phyloP scores from a whole-genome alignment of 1,140 invertebrate species.

The Panagrolaimus sp. region DNA sequence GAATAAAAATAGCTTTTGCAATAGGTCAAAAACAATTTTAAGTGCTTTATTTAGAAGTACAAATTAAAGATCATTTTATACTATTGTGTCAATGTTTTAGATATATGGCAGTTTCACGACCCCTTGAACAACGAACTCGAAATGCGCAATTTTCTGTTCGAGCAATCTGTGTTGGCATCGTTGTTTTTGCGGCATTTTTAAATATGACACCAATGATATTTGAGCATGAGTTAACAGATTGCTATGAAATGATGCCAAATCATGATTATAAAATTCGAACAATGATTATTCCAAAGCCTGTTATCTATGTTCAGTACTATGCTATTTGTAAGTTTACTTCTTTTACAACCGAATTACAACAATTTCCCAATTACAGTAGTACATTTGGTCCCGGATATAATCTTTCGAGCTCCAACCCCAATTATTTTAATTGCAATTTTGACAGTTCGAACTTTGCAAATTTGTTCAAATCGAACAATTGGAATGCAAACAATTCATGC shows the following conservation, averaged over 20 bases:
- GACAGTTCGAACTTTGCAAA: constrained; percentile 52
- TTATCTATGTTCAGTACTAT: constrained; percentile 49
- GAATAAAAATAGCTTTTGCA: too few species aligned
- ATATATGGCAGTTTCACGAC: constrained; percentile 47
- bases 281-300: constrained; percentile 44
- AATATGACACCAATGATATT: constrained; percentile 51
- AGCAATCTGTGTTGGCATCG: constrained; percentile 43
- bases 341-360: constrained; percentile 9
- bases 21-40: too few species aligned
- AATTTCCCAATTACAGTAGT: constrained; percentile 38
- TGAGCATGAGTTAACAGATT: constrained; percentile 41
- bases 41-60: too few species aligned
- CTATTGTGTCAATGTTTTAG: constrained; percentile 32
- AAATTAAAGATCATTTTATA: too few species aligned
- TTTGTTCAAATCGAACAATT: constrained; percentile 46
- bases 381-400: constrained; percentile 51
- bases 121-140: constrained; percentile 48
- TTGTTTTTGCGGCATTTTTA: constrained; percentile 48
- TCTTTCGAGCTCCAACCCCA: constrained; percentile 54
- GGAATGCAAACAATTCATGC: constrained; percentile 40
- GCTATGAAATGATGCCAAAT: constrained; percentile 25
- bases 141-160: constrained; percentile 54
- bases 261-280: constrained; percentile 21
- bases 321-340: constrained; percentile 41
- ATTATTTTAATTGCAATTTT: constrained; percentile 54